phyloP scores from a whole-genome alignment of 2,113 vertebrate genomes.

The Spheniscus mendiculus region DNA sequence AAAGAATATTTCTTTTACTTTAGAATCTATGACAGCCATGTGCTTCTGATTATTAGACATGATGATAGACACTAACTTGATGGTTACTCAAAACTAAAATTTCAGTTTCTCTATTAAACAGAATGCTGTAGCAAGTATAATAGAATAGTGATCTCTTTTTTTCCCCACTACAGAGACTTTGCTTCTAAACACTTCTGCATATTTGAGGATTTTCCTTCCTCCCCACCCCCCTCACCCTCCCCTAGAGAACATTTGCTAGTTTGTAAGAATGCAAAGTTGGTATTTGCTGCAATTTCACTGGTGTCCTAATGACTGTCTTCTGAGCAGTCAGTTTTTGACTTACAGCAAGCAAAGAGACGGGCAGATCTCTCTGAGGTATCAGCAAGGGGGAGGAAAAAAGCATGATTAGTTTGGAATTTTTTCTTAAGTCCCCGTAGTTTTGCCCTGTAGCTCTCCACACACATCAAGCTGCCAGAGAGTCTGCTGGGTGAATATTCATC shows the following conservation, averaged over 20 bases:
- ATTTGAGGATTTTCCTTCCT: neutral
- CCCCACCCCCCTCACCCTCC: too few relatives aligned
- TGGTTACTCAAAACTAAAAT: conserved; percentile 45
- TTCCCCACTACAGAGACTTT: neutral
- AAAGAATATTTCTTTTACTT: conserved; percentile 62
- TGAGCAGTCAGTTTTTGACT: neutral
- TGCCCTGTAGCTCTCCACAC: neutral
- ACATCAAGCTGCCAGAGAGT: neutral
- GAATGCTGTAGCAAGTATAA: conserved; percentile 1
- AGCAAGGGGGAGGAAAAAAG: neutral
- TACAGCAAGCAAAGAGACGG: neutral
- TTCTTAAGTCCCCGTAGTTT: neutral
- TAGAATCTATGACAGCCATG: conserved; percentile 47
- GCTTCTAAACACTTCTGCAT: neutral
- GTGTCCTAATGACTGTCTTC: neutral
- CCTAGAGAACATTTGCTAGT: neutral
- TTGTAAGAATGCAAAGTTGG: neutral
- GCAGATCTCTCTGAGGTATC: neutral
- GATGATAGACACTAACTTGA: conserved; percentile 41
- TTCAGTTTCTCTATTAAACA: conserved; percentile 49
- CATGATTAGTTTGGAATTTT: neutral
- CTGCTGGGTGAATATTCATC: neutral
- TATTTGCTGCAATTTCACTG: conserved; percentile 43
- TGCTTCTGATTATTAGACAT: conserved; percentile 39
- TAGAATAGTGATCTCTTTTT: neutral